Percentiles rank a stretch among this genome's conserved stretches.
These are phyloP conservation scores for Cataglyphis albicans DNA, from an alignment of 2,888 invertebrate genomes.

Conservation along the genomic window DNA sequence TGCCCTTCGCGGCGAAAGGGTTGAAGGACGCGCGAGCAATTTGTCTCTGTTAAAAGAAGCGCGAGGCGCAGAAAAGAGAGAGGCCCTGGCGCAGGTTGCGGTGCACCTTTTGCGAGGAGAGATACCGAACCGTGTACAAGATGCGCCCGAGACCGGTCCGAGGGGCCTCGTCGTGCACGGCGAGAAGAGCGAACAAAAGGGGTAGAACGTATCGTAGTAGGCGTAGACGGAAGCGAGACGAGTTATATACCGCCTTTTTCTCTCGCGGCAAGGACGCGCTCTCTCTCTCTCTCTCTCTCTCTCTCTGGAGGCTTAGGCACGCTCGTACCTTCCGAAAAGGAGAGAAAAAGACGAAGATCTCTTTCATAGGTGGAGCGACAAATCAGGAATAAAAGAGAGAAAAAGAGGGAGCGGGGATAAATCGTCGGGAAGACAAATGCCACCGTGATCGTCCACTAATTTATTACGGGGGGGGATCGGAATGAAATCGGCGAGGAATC, in stretches of 20 bases:
- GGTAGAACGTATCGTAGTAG: slow-evolving; percentile 41
- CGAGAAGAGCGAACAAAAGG: slow-evolving; percentile 49
- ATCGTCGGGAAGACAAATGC: slow-evolving; percentile 84
- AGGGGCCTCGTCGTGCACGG: slow-evolving; percentile 16
- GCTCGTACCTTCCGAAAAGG: slow-evolving; percentile 21
- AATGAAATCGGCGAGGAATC: slow-evolving; percentile 84
- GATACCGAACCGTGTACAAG: slow-evolving; percentile 32
- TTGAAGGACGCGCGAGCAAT: slow-evolving; percentile 66
- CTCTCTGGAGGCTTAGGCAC: slow-evolving; percentile 50
- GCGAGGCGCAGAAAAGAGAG: slow-evolving; percentile 50
- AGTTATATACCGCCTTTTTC: slow-evolving; percentile 71
- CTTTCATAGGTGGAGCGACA: neutral
- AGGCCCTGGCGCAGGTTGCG: slow-evolving; percentile 4
- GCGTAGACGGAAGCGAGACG: slow-evolving; percentile 59
- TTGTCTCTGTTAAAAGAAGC: slow-evolving; percentile 66
- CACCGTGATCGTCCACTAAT: slow-evolving; percentile 85
- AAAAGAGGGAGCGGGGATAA: slow-evolving; percentile 77
- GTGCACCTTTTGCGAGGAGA: slow-evolving; percentile 26
- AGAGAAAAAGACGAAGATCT: slow-evolving; percentile 26
- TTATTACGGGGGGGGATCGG: slow-evolving; percentile 83
- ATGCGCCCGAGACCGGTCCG: slow-evolving; percentile 6
- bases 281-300: no score
- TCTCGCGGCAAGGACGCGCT: slow-evolving; percentile 77
- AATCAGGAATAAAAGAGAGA: slow-evolving; percentile 15
- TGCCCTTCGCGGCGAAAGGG: slow-evolving; percentile 52